Base-by-base conservation (phyloP, 2,888 invertebrate genomes). In the Argyresthia goedartella region DNA sequence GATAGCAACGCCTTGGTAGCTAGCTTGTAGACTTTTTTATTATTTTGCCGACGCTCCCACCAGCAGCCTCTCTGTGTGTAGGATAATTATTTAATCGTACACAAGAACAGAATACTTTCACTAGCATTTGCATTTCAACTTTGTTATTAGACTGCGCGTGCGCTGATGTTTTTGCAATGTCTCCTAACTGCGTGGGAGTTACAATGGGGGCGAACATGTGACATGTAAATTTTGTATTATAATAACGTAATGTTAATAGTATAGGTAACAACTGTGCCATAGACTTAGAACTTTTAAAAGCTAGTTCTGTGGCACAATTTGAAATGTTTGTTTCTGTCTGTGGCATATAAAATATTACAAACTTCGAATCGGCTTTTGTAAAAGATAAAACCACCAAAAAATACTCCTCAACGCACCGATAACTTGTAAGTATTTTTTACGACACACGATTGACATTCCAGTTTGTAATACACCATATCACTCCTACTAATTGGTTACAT, bases 11-110 rank as follows among this genome's bases (percentile, higher is more conserved):
- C 25, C 39, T 39, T n/a, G 39, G 39, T 39, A 39, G n/a, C 39
- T 39, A 39, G n/a, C 39, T 11, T 11, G 9, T 11, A 39, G n/a
- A 25, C 6, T 33, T 46, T 10, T 33, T 33, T n/a, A n/a, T 9
- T 53, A 59, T 60, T 65, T 63, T 70, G 65, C 66, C 57, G 59
- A 60, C 68, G 61, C 60, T 71, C 65, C 65, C 65, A 66, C 63
- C 60, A 54, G 58, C 61, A 60, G 54, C 61, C 63, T 61, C 61
- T 64, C 65, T 65, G 64, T 67, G 62, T 56, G 60, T 60, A 59
- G 61, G 60, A 63, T 76, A 75, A 77, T 77, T 76, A 73, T 71
- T 73, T 71, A 71, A 72, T 71, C 15, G 68, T 66, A 64, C 66
- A 55, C 58, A 59, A 59, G 57, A 59, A 60, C 61, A 58, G 53